Evolutionary conservation across 1,140 invertebrate genomes (phyloP), one percentile per base, ranked within the genome.

Genomic region (Drosophila oshimai): DNA sequence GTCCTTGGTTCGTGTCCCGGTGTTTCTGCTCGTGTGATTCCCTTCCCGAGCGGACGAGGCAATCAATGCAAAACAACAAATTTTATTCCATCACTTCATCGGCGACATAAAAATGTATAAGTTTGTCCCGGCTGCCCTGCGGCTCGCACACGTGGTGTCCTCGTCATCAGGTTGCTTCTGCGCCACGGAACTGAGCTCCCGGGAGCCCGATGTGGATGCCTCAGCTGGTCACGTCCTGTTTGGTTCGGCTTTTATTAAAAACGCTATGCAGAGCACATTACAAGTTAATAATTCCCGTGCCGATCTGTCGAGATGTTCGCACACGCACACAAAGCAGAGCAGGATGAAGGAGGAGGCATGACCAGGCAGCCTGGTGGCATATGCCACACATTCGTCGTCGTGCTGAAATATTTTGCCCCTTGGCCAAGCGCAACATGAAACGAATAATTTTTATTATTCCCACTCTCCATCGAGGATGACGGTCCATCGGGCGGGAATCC

Each of bases 211-310:
- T 57, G 26, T 29, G 22, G 24, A 49, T 65, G 67, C 36, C 57
- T 65, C 74, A 73, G 68, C 58, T 70, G 81, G 81, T 87, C 81
- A 86, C 81, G 81, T 86, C 65, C 72, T 77, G 81, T 79, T 76
- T 58, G 54, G 72, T 64, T 68, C 51, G 68, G 61, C 78, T 84
- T 84, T 87, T 87, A 87, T 87, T 87, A 87, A 87, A 87, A 87
- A 87, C 81, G 81, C 81, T 81, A 87, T 87, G 81, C 81, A 87
- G 80, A 80, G 81, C 81, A 87, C 81, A 87, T 87, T 87, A 87
- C 83, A 87, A 87, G 81, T 87, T 87, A 87, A 87, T 87, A 87
- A 87, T 86, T 86, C 81, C 81, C 81, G 81, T 76, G 81, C 73
- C 58, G 75, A 64, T 64, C 36, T 58, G 69, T 39, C 24, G 37